Conservation (phyloP, 2,113 vertebrate genomes). For the Notothenia rossii region DNA sequence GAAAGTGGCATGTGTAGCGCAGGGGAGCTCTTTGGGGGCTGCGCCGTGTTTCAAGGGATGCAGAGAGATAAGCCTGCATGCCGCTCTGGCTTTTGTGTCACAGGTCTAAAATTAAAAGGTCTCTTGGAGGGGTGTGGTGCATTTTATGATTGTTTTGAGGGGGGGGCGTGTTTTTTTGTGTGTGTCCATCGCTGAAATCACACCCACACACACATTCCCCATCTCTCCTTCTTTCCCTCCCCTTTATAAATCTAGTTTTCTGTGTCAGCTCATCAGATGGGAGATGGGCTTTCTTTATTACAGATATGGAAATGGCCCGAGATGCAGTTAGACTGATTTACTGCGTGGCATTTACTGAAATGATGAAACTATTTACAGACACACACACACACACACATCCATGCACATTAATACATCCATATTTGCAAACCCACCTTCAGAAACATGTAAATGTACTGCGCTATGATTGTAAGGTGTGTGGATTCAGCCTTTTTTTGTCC, state of each 20-base stretch:
- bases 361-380: constrained; percentile 68
- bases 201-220: constrained; percentile 37
- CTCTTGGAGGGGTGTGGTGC: constrained; percentile 65
- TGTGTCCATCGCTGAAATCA: constrained; percentile 49
- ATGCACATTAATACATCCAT: neutral
- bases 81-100: constrained; percentile 67
- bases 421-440: neutral
- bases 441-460: constrained; percentile 13
- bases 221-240: constrained; percentile 38
- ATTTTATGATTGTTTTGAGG: constrained; percentile 25
- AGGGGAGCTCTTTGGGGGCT: constrained; percentile 79
- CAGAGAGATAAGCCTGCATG: constrained; percentile 65
- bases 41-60: constrained; percentile 68
- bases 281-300: constrained; percentile 69
- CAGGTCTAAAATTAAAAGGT: constrained; percentile 78
- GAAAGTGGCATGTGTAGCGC: constrained; percentile 81
- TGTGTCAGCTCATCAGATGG: constrained; percentile 73
- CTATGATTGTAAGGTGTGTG: constrained; percentile 24
- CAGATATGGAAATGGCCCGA: constrained; percentile 72
- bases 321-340: constrained; percentile 69
- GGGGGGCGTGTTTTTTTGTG: neutral
- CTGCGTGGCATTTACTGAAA: constrained; percentile 73
- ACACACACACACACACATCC: constrained; percentile 29
- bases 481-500: constrained; percentile 11
- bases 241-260: constrained; percentile 73